Percentiles rank a stretch among this genome's conserved stretches.
These are phyloP conservation scores for Cosmia trapezina DNA, from an alignment of 2,888 invertebrate species.

Conservation along the genomic window DNA sequence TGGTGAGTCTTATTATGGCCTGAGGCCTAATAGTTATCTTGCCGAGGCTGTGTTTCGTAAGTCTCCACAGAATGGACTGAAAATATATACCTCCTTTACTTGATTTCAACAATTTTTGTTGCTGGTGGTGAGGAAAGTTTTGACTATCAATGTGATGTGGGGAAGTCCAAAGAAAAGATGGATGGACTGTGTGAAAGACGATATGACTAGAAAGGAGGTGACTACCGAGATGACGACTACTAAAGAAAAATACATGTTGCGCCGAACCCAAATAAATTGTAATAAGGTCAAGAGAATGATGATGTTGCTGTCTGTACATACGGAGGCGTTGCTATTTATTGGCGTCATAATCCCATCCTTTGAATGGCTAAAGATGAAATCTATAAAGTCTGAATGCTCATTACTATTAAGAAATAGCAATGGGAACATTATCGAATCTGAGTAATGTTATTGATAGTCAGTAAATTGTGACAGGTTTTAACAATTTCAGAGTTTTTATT, in stretches of 20 bases:
- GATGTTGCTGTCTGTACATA: conserved; percentile 1
- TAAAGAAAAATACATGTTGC: neutral
- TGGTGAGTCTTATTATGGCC: too few relatives aligned
- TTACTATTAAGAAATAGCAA: conserved; percentile 21
- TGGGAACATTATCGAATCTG: conserved; percentile 11
- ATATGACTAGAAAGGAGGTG: neutral
- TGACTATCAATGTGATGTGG: too few relatives aligned
- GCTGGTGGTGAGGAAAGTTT: neutral
- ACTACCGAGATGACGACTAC: neutral
- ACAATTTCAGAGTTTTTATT: too few relatives aligned
- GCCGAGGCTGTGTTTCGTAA: neutral
- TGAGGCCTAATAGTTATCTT: too few relatives aligned
- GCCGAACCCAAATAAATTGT: neutral
- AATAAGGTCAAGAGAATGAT: neutral
- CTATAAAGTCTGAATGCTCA: conserved; percentile 32
- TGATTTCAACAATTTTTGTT: neutral
- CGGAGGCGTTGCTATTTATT: conserved; percentile 53
- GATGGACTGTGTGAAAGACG: neutral
- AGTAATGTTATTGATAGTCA: neutral
- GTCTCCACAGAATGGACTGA: neutral
- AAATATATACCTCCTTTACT: neutral
- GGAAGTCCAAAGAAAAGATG: neutral
- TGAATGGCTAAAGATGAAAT: conserved; percentile 32
- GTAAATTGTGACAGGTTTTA: neutral
- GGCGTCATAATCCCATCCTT: conserved; percentile 32